A percentile compares a stretch with the other conserved stretches of the same genome.
These are phyloP conservation scores for Cheirogaleus major DNA, from an alignment of 2,797 vertebrate species.

Conservation along the genomic window DNA sequence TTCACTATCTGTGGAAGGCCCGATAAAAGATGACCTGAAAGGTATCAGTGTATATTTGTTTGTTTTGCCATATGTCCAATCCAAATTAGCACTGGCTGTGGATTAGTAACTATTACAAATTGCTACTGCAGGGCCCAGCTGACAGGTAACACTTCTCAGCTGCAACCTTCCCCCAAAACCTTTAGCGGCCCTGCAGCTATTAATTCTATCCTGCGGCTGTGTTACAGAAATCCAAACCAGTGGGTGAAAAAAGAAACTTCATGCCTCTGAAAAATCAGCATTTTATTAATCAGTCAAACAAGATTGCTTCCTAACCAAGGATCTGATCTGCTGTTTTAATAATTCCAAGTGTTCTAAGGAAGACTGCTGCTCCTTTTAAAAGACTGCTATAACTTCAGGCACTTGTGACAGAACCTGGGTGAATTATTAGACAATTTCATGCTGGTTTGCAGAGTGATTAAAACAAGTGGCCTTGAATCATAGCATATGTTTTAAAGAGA, in stretches of 20 bases:
- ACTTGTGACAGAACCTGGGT: conserved; percentile 65
- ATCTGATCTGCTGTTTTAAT: conserved; percentile 47
- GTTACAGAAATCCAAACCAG: not conserved
- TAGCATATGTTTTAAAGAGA: conserved; percentile 73
- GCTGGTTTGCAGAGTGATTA: conserved; percentile 77
- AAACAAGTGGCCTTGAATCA: conserved; percentile 74
- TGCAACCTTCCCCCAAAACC: not conserved
- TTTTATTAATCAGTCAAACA: conserved; percentile 38
- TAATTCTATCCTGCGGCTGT: not conserved
- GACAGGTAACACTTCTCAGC: not conserved
- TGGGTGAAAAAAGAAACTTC: not conserved
- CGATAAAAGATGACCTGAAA: not conserved
- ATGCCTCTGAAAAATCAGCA: not conserved
- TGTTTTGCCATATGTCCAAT: not conserved
- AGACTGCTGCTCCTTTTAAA: not conserved
- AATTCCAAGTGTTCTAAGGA: conserved; percentile 20
- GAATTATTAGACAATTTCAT: conserved; percentile 74
- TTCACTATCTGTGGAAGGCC: not conserved
- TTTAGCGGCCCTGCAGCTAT: not conserved
- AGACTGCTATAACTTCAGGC: conserved; percentile 54
- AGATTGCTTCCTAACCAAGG: not conserved
- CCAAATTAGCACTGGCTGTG: not conserved
- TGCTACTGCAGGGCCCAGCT: not conserved
- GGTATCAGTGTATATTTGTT: not conserved
- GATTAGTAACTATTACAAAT: not conserved